phyloP scores from a whole-genome alignment of 2,888 invertebrate genomes.

The Trissolcus japonicus region DNA sequence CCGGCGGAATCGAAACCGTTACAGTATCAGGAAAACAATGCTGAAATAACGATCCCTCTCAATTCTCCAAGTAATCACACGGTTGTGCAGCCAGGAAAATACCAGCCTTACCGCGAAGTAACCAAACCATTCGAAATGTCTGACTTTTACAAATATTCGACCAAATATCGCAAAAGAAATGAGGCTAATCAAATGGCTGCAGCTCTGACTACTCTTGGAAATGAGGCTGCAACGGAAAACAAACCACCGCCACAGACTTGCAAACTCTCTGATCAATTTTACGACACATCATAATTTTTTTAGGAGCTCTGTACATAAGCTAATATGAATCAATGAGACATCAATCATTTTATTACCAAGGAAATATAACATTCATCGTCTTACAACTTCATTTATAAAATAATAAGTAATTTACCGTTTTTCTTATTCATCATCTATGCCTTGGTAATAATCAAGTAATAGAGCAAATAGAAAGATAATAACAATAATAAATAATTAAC shows the following conservation, averaged over 20 bases:
- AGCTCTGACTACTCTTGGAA: slow-evolving; percentile 45
- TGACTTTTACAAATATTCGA: slow-evolving; percentile 98
- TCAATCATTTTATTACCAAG: neutral
- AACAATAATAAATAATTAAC: too few species aligned
- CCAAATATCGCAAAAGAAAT: slow-evolving; percentile 87
- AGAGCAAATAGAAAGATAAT: too few species aligned
- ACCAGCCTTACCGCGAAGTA: slow-evolving; percentile 94
- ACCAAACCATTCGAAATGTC: slow-evolving; percentile 98
- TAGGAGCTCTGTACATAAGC: neutral
- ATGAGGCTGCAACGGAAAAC: slow-evolving; percentile 28
- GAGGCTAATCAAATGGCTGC: slow-evolving; percentile 62
- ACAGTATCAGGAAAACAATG: slow-evolving; percentile 64
- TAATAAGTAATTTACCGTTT: too few species aligned
- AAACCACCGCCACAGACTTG: slow-evolving; percentile 42
- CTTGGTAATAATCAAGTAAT: too few species aligned
- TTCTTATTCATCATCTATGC: too few species aligned
- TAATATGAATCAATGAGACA: neutral
- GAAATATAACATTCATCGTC: too few species aligned
- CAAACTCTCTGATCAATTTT: slow-evolving; percentile 68
- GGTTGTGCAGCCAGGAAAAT: slow-evolving; percentile 90
- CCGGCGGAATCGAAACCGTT: slow-evolving; percentile 79
- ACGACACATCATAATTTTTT: slow-evolving; percentile 63
- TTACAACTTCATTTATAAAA: too few species aligned
- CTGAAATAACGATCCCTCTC: slow-evolving; percentile 69
- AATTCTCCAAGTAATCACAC: slow-evolving; percentile 90